phyloP scores from a whole-genome alignment of 1,140 invertebrate species.

The Drosophila ohnishii region DNA sequence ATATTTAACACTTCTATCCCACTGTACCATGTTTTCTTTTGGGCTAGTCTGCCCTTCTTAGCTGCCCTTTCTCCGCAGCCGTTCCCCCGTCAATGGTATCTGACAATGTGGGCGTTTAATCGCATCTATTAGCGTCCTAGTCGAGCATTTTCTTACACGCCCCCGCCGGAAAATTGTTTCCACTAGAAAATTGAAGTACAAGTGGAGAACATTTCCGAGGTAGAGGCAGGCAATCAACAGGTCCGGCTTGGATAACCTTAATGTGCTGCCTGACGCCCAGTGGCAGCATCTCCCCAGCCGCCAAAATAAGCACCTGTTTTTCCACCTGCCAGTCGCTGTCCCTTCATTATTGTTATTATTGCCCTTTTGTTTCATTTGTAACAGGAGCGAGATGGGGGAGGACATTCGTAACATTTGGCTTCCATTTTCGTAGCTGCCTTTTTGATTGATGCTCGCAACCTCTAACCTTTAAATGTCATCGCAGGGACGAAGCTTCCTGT shows the following conservation, averaged over 20 bases:
- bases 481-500: slow-evolving; percentile 20
- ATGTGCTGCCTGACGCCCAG: slow-evolving; percentile 2
- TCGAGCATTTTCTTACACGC: slow-evolving; percentile 51
- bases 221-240: slow-evolving; percentile 38
- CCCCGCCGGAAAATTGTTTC: slow-evolving; percentile 27
- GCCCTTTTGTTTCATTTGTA: slow-evolving; percentile 29
- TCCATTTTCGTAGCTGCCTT: slow-evolving; percentile 33
- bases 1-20: not conserved
- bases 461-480: slow-evolving; percentile 77
- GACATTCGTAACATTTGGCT: slow-evolving; percentile 19
- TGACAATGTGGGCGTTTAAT: slow-evolving; percentile 68
- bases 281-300: not conserved
- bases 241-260: slow-evolving; percentile 30
- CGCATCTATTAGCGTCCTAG: slow-evolving; percentile 74
- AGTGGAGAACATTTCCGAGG: slow-evolving; percentile 18
- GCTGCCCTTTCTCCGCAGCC: not conserved
- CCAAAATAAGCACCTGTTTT: not conserved
- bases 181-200: slow-evolving; percentile 40
- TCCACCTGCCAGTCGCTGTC: slow-evolving; percentile 19
- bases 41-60: not conserved
- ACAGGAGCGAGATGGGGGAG: not conserved
- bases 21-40: slow-evolving; percentile 3
- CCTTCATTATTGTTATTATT: slow-evolving; percentile 41
- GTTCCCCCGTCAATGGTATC: slow-evolving; percentile 38
- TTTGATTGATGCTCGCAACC: slow-evolving; percentile 69